Conservation (phyloP, 2,888 invertebrate species). For the Dryadula phaetusa region DNA sequence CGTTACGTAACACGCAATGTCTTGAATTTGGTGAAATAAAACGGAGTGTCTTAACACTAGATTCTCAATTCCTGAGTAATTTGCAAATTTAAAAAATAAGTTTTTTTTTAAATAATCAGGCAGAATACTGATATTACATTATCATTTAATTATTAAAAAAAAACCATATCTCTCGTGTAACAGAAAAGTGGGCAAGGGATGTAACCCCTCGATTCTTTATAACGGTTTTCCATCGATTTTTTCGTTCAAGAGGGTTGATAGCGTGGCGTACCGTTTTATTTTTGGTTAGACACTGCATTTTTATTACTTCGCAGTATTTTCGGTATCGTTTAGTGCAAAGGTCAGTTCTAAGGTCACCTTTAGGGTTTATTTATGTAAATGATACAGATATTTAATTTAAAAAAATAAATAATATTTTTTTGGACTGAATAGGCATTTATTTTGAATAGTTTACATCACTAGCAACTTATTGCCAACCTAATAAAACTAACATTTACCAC, state of each 20-base stretch:
- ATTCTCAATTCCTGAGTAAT: no score
- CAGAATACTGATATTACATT: not conserved
- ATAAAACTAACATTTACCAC: no score
- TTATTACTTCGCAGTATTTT: not conserved
- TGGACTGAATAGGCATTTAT: no score
- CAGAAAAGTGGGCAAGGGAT: constrained; percentile 22
- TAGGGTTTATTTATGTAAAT: no score
- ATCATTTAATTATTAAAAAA: constrained; percentile 15
- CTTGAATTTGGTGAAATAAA: no score
- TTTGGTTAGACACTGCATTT: constrained; percentile 6
- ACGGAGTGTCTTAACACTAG: not conserved
- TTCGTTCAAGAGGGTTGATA: constrained; percentile 15
- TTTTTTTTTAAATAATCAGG: not conserved
- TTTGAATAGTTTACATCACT: no score
- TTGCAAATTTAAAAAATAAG: no score
- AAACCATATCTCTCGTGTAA: constrained; percentile 7
- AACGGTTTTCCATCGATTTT: constrained; percentile 42
- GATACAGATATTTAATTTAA: no score
- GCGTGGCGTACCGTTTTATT: constrained; percentile 28
- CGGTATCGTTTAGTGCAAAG: not conserved
- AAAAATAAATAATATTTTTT: no score
- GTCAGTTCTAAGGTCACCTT: not conserved
- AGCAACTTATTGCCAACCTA: no score
- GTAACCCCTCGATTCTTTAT: constrained; percentile 24
- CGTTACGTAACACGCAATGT: no score